Conservation (phyloP, 2,797 vertebrate genomes). For the Hirundo rustica region DNA sequence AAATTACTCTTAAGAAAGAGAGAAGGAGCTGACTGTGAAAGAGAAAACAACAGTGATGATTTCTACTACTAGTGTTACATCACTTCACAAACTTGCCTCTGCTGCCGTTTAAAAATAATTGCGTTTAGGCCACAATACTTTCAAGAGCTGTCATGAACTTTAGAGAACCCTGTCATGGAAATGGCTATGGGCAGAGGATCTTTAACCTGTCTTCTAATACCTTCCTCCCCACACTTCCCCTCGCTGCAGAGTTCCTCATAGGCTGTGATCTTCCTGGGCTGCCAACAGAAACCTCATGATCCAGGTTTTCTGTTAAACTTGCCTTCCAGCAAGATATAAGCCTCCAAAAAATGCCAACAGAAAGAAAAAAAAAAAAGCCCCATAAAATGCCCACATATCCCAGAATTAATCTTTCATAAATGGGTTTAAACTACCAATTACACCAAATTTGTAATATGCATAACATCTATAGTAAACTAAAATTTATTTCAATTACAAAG, state of each 20-base stretch:
- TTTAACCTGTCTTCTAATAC: neutral
- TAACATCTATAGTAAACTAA: neutral
- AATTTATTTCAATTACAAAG: neutral
- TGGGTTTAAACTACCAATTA: neutral
- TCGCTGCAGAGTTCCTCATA: neutral
- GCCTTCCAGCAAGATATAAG: neutral
- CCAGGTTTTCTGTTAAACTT: slow-evolving; percentile 3
- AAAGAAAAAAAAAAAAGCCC: neutral
- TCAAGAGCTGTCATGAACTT: neutral
- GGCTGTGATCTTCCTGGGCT: neutral
- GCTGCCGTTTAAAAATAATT: neutral
- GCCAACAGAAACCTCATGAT: neutral
- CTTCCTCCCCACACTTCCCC: neutral
- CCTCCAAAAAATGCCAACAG: neutral
- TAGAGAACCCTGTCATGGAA: neutral
- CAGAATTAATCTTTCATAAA: neutral
- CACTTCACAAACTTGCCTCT: neutral
- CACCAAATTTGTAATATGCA: neutral
- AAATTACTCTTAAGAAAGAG: slow-evolving; percentile 99
- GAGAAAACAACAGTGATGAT: slow-evolving; percentile 33
- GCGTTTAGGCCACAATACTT: neutral
- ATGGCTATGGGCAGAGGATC: neutral
- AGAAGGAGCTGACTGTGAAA: slow-evolving; percentile 89
- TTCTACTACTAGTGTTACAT: neutral
- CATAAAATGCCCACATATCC: fast-evolving